phyloP scores from a whole-genome alignment of 1,140 invertebrate genomes.

The Doryteuthis pealeii region DNA sequence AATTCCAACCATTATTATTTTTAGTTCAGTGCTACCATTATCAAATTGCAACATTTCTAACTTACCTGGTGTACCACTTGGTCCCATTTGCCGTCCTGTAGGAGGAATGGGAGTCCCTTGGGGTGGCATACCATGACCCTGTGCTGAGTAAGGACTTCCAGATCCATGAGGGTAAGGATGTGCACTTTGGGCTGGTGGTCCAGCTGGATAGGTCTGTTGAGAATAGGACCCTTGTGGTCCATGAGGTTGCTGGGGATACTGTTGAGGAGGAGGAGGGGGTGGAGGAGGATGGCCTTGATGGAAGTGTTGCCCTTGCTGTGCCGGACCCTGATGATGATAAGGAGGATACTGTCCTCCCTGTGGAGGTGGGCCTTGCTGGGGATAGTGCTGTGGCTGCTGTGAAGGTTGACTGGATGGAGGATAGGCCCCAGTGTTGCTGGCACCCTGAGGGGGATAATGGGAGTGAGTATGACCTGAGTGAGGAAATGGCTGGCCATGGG shows the following conservation, averaged over 20 bases:
- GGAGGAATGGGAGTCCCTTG: conserved; percentile 22
- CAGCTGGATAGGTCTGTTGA: background rate
- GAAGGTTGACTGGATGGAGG: conserved; percentile 8
- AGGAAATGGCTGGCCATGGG: conserved; percentile 4
- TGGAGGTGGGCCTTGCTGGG: background rate
- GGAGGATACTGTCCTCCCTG: conserved; percentile 8
- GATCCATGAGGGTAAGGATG: conserved; percentile 3
- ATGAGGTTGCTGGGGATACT: conserved; percentile 5
- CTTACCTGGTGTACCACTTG: conserved; percentile 18
- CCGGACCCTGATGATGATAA: conserved; percentile 3
- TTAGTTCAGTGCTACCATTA: too few relatives aligned
- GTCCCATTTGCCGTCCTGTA: conserved; percentile 1
- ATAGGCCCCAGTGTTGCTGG: background rate
- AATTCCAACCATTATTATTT: too few relatives aligned
- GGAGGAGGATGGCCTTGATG: conserved; percentile 2
- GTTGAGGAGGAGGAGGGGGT: background rate
- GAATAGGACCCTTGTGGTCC: conserved; percentile 4
- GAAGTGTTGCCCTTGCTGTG: conserved; percentile 8
- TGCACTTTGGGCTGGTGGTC: background rate
- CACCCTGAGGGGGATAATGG: conserved; percentile 17
- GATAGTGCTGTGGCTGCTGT: background rate
- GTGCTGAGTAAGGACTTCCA: conserved; percentile 6
- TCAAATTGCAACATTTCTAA: too few relatives aligned
- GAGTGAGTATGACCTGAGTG: background rate
- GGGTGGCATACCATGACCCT: conserved; percentile 21